Base-by-base conservation (phyloP, 2,113 vertebrate species). In the Leucosticte australis region DNA sequence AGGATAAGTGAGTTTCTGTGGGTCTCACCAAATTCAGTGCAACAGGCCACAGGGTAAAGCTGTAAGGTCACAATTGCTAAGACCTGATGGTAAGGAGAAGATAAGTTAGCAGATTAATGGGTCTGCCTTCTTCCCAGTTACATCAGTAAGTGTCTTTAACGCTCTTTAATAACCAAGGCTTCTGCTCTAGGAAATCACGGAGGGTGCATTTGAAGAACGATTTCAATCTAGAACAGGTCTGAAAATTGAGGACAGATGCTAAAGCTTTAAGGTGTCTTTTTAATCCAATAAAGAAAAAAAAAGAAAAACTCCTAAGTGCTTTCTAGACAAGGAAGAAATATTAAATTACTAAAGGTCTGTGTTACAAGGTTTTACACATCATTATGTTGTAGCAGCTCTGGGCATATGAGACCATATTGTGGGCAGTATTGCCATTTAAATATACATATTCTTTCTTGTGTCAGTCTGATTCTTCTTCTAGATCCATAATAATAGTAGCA, bases 151-250 rank as follows among this genome's bases (percentile, higher is more conserved):
- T 62, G 13, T 62, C 50, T 50, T 44, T 69, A 11, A 17, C 33
- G 39, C 23, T 46, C 55, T 50, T 70, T 44, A 80, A 53, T 23
- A 67, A 49, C 10, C 21, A 65, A 47, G 44, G 12, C 19, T 83
- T 83, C n/a, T 0, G 0, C 37, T 65, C 20, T 11, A 16, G 39
- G 21, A 44, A 39, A 44, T 30, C 15, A 26, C 0, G 0, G 18
- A 44, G n/a, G 1, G 3, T 24, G 9, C 50, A 55, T 67, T 60
- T 4, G 2, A 79, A 83, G 46, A 88, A 69, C 23, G 70, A 7
- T 5, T 6, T 12, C 35, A 52, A 11, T 41, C 19, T 37, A 64
- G 7, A 19, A 37, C 44, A 4, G 19, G 19, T 76, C 49, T 78
- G 69, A 78, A 81, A 94, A 63, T 11, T 50, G 12, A 60, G 33